Base-by-base conservation (phyloP, 1,140 invertebrate species). In the Polyergus mexicanus region DNA sequence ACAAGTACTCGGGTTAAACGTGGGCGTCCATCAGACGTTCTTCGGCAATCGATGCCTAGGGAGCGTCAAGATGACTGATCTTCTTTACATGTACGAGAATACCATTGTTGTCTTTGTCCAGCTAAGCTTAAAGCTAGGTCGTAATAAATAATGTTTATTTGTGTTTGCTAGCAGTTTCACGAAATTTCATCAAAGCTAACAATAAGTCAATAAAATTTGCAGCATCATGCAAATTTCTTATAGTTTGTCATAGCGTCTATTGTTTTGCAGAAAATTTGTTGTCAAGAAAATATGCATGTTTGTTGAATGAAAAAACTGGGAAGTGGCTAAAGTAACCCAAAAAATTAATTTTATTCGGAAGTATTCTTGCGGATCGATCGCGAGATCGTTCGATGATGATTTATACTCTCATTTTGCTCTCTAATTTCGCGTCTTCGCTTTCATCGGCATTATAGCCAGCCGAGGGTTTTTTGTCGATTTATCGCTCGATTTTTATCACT, bases 401-500 rank as follows among this genome's bases (percentile, higher is more conserved):
- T 77, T 77, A 76, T 25, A 25, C 16, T 47, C 60, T 44, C 58
- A 25, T 63, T 65, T 77, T 51, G 58, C n/a, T 35, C 38, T 77
- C 41, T 77, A 65, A 63, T 77, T 65, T 28, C 22, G 35, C 13
- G 35, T 38, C n/a, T 13, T 22, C 7, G 5, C 10, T 58, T 58
- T n/a, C 28, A 35, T 28, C 22, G 75, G 60, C 60, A 60, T 28
- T 60, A 3, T 77, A 19, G 10, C 28, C n/a, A 58, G 32, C 11
- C 6, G 41, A 8, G 8, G 10, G 41, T 77, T 44, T 11, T 65
- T 77, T 28, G 58, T 47, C 75, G 75, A 65, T 77, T 77, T 77
- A 77, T 77, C 28, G 41, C 28, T 65, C n/a, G 25, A 65, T 11
- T 77, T 77, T 77, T 65, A 77, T 77, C 60, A 77, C 41, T 65